Evolutionary conservation across 1,140 invertebrate species (phyloP).

Genomic region (Pogonomyrmex californicus): DNA sequence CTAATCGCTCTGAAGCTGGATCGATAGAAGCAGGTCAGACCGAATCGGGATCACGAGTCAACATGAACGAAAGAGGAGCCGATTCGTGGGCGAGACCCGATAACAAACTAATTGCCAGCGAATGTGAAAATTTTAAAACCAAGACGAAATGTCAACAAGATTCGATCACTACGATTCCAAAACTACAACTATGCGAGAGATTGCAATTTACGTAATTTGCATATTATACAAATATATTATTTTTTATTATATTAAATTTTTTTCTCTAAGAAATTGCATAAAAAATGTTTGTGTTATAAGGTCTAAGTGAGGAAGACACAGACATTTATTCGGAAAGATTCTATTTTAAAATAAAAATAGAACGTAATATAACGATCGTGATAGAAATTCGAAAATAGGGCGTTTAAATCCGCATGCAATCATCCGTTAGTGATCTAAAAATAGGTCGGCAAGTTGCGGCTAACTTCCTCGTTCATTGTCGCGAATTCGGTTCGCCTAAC

Average conservation of each 20-base stretch:
- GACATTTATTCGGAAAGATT: not conserved
- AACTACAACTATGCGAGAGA: not conserved
- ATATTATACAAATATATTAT: not conserved
- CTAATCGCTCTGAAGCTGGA: constrained; percentile 34
- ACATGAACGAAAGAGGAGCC: constrained; percentile 48
- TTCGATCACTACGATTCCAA: not conserved
- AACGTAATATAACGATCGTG: not conserved
- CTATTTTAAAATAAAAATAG: not conserved
- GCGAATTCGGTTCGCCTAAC: constrained; percentile 86
- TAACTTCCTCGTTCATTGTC: constrained; percentile 85
- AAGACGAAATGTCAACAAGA: constrained; percentile 20
- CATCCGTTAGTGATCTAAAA: constrained; percentile 75
- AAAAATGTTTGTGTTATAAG: not conserved
- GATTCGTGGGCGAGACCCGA: constrained; percentile 4
- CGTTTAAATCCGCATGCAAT: constrained; percentile 67
- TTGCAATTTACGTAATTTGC: not conserved
- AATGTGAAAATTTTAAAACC: constrained; percentile 27
- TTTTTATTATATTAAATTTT: not conserved
- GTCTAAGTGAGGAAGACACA: not conserved
- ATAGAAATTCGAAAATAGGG: constrained; percentile 50
- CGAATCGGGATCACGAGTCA: constrained; percentile 69
- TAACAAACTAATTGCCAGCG: constrained; percentile 15
- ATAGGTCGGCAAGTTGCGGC: constrained; percentile 76
- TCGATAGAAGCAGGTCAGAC: constrained; percentile 70
- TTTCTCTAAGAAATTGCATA: not conserved